Conservation (phyloP, 2,888 invertebrate genomes). For the Tanypteryx hageni region DNA sequence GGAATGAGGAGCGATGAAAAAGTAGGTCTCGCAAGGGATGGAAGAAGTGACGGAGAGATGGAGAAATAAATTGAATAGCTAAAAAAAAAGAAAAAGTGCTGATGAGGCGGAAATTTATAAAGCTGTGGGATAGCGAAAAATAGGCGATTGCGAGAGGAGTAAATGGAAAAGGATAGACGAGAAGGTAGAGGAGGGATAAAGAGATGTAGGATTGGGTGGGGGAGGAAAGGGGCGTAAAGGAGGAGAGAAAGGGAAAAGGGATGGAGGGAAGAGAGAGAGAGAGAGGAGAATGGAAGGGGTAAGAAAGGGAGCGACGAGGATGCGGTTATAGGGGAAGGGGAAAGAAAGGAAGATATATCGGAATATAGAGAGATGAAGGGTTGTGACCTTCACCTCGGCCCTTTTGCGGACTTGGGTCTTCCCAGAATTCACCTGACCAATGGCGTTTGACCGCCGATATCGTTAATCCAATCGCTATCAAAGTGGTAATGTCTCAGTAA, state of each 20-base stretch:
- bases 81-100: not conserved
- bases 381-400: conserved; percentile 15
- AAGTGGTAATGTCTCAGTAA: not conserved
- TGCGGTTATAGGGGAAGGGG: not conserved
- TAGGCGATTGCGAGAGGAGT: not conserved
- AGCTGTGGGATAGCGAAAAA: not conserved
- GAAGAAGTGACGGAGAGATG: not conserved
- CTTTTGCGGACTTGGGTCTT: not conserved
- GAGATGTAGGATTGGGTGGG: not conserved
- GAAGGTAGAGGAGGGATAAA: not conserved
- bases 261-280: not conserved
- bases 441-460: not conserved
- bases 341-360: conserved; percentile 14
- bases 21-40: not conserved
- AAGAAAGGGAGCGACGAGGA: not conserved
- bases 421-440: conserved; percentile 2
- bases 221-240: not conserved
- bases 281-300: not conserved
- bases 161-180: not conserved
- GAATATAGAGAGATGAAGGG: not conserved
- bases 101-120: not conserved
- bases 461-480: not conserved
- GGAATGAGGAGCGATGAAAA: not conserved
- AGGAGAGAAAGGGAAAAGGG: not conserved
- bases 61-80: too few species aligned